Percentiles rank a stretch among this genome's conserved stretches.
These are phyloP conservation scores for Gastracanthus pulcherrimus DNA, from an alignment of 2,888 invertebrate species.

Conservation along the genomic window DNA sequence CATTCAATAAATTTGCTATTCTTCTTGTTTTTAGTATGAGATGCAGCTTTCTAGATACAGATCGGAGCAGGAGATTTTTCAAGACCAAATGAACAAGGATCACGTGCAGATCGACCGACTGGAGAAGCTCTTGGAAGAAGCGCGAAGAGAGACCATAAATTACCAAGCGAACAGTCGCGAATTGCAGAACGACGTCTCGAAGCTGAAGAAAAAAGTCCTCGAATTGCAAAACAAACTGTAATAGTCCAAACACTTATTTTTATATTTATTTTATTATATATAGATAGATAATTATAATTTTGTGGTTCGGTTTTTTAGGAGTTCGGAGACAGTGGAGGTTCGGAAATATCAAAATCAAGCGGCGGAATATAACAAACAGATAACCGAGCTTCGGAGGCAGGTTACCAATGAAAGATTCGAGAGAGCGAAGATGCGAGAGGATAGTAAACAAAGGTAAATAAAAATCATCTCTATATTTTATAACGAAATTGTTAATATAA, in stretches of 20 bases:
- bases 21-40: slow-evolving; percentile 76
- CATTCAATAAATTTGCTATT: too few species aligned
- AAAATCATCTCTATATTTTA: too few species aligned
- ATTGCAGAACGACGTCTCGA: slow-evolving; percentile 82
- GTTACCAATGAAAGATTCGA: slow-evolving; percentile 80
- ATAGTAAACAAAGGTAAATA: slow-evolving; percentile 60
- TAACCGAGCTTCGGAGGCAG: slow-evolving; percentile 79
- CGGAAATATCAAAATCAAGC: slow-evolving; percentile 79
- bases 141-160: slow-evolving; percentile 82
- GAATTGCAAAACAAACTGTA: slow-evolving; percentile 80
- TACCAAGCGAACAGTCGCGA: slow-evolving; percentile 83
- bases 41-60: slow-evolving; percentile 78
- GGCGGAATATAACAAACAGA: slow-evolving; percentile 79
- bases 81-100: slow-evolving; percentile 77
- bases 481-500: too few species aligned
- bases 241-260: slow-evolving; percentile 64
- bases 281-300: not conserved
- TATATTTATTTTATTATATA: not conserved
- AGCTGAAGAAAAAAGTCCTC: slow-evolving; percentile 79
- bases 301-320: slow-evolving; percentile 67
- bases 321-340: slow-evolving; percentile 76
- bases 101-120: slow-evolving; percentile 79
- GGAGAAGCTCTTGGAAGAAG: slow-evolving; percentile 80
- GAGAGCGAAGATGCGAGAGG: slow-evolving; percentile 76
- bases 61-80: slow-evolving; percentile 76